phyloP scores from a whole-genome alignment of 2,797 vertebrate species.

The Notamacropus eugenii region DNA sequence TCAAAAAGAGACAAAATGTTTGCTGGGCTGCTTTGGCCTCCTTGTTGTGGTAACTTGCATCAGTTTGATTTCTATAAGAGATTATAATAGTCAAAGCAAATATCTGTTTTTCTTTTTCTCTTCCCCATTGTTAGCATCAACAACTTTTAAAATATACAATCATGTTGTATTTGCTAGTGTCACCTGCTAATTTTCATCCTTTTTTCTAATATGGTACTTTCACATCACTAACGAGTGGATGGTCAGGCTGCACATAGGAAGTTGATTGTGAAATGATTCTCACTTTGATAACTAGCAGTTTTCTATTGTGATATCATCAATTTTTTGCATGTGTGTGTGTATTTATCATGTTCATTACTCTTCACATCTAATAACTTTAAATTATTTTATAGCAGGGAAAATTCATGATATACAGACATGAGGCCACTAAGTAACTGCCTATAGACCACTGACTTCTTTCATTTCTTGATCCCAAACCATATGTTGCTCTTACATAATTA shows the following conservation, averaged over 20 bases:
- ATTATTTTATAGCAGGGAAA: background rate
- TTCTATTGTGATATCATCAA: background rate
- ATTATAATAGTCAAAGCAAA: background rate
- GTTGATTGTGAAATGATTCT: background rate
- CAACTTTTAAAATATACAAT: background rate
- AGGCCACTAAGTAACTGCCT: background rate
- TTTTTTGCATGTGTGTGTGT: background rate
- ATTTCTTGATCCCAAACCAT: background rate
- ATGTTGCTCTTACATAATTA: background rate
- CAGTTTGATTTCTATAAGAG: background rate
- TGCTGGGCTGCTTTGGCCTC: background rate
- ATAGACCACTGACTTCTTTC: background rate
- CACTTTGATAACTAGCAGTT: background rate
- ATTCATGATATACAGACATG: background rate
- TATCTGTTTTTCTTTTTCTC: background rate
- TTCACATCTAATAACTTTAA: background rate
- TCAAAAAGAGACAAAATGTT: background rate
- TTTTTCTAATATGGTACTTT: background rate
- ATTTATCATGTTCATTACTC: background rate
- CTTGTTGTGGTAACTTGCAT: background rate
- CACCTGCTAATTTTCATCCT: background rate
- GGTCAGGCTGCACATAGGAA: background rate
- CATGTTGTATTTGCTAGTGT: background rate
- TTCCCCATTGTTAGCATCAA: background rate
- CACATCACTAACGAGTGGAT: background rate